Conservation (phyloP, 2,797 vertebrate genomes). For the Ctenopoma multispine region DNA sequence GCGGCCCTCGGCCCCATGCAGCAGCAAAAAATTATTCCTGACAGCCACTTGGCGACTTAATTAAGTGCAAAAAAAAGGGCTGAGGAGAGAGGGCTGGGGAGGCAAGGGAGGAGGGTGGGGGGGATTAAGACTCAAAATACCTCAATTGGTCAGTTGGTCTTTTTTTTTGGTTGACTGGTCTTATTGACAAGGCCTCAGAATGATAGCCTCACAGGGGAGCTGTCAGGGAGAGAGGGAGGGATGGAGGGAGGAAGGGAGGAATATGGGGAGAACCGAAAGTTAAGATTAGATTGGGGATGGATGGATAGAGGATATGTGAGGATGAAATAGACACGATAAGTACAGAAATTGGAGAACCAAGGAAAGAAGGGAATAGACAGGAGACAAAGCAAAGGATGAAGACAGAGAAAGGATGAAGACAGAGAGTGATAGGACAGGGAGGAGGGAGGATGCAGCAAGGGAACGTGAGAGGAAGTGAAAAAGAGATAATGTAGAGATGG, state of each 20-base stretch:
- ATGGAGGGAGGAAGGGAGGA: background rate
- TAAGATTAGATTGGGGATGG: background rate
- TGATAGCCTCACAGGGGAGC: slow-evolving; percentile 90
- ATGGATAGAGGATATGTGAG: background rate
- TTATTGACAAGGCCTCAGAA: slow-evolving; percentile 93
- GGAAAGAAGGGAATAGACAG: background rate
- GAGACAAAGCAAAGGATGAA: slow-evolving; percentile 8
- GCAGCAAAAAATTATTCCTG: slow-evolving; percentile 97
- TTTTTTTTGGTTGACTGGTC: slow-evolving; percentile 91
- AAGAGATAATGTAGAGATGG: background rate
- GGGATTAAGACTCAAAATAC: slow-evolving; percentile 86
- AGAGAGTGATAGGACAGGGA: too few species aligned
- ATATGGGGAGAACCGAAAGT: slow-evolving; percentile 3
- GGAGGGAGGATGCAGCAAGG: background rate
- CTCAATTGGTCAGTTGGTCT: slow-evolving; percentile 88
- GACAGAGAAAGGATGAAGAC: background rate
- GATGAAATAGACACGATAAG: background rate
- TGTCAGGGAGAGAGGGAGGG: slow-evolving; percentile 53
- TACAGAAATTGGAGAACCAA: background rate
- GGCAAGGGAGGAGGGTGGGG: slow-evolving; percentile 25
- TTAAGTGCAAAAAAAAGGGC: slow-evolving; percentile 92
- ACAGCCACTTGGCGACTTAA: slow-evolving; percentile 99
- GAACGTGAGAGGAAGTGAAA: slow-evolving; percentile 8
- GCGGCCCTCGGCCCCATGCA: slow-evolving; percentile 80
- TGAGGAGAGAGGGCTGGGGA: slow-evolving; percentile 69